Evolutionary conservation across 2,113 vertebrate genomes (phyloP).

Genomic region (Notiomystis cincta): DNA sequence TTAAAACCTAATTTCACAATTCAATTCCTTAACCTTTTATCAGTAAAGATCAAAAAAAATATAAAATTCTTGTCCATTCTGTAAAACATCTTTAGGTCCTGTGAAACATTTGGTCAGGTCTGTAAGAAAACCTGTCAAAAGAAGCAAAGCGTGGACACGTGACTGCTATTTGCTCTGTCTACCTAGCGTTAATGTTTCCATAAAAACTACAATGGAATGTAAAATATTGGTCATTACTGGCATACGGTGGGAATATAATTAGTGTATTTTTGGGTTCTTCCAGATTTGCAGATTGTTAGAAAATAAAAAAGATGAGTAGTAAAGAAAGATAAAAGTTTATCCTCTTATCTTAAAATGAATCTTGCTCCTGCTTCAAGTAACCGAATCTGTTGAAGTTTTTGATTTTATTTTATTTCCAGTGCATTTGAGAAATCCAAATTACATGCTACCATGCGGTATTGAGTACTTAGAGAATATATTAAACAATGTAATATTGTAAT

Average conservation of each 20-base stretch:
- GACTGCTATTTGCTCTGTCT: background rate
- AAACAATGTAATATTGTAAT: background rate
- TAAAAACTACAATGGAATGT: background rate
- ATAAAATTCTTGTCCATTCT: background rate
- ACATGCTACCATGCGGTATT: background rate
- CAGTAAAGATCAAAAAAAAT: background rate
- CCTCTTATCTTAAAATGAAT: background rate
- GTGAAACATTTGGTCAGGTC: background rate
- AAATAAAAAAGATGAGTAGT: background rate
- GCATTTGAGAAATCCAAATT: background rate
- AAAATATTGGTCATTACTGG: background rate
- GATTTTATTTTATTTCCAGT: background rate
- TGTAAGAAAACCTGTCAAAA: background rate
- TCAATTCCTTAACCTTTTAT: background rate
- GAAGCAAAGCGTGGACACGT: background rate
- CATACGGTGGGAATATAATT: background rate
- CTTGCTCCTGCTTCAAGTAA: background rate
- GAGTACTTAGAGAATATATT: background rate
- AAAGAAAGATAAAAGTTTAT: background rate
- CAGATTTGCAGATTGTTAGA: background rate
- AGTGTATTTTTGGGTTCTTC: background rate
- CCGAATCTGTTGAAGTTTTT: background rate
- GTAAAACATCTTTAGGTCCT: background rate
- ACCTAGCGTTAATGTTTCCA: accelerated
- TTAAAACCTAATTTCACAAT: background rate